Percentiles rank a stretch among this genome's conserved stretches.
Evolutionary conservation across 2,113 vertebrate species (phyloP).

Genomic region (Myotis yumanensis): DNA sequence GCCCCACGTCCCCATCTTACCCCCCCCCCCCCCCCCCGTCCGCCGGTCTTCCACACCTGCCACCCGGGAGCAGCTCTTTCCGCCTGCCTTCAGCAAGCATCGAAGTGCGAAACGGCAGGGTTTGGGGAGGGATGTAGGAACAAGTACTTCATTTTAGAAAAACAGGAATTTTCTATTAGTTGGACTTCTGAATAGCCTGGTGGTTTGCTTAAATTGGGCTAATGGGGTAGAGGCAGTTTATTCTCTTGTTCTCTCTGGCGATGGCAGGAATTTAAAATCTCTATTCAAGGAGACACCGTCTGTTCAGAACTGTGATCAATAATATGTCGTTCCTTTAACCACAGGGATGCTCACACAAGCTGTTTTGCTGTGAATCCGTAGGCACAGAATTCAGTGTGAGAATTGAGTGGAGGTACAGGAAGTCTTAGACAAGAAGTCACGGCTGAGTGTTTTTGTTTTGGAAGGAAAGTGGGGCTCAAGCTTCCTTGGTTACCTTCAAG

Average conservation of each 20-base stretch:
- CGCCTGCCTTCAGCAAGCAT: neutral
- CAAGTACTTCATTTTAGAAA: fast-evolving
- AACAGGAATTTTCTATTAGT: neutral
- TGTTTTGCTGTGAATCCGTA: neutral
- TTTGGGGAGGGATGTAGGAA: too few relatives aligned
- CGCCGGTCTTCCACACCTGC: fast-evolving
- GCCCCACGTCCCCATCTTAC: fast-evolving
- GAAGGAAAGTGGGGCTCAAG: neutral
- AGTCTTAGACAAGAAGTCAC: neutral
- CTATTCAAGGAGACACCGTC: fast-evolving
- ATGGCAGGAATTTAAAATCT: too few relatives aligned
- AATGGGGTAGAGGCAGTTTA: fast-evolving
- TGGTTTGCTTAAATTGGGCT: neutral
- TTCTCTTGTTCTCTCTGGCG: fast-evolving
- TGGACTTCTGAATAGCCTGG: neutral
- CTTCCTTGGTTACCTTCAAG: neutral
- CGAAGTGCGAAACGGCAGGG: neutral
- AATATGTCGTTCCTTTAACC: neutral
- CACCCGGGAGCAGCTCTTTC: fast-evolving
- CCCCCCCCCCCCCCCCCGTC: too few relatives aligned
- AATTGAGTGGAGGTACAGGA: neutral
- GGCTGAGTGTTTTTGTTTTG: neutral
- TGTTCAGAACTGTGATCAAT: fast-evolving
- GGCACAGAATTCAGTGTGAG: neutral
- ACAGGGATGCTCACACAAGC: fast-evolving